Base-by-base conservation (phyloP, 2,888 invertebrate species). In the Ormyrus pomaceus region DNA sequence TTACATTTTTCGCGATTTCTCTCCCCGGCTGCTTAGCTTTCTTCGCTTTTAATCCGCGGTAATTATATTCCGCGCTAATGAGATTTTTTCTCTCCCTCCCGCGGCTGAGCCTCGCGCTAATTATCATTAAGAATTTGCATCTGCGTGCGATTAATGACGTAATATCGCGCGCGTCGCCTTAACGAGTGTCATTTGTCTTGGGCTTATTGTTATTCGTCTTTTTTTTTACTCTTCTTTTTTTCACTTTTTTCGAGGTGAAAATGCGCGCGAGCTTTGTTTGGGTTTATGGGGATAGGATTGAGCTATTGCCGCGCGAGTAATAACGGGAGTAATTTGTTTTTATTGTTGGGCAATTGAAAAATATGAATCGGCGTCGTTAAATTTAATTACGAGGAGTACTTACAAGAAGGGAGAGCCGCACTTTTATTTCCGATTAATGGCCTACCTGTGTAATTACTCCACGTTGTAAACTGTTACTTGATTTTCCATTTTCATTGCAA, bases 61-160 rank as follows among this genome's bases (percentile, higher is more conserved):
- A 79, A 79, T 79, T 79, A 79, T 74, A 75, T 79, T 75, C 48
- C 62, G 69, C 61, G 64, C 56, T 59, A 73, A 59, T 68, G 74
- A 75, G 75, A 65, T 74, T 79, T 70, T 48, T 66, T 74, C 58
- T 64, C 77, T 64, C 71, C 76, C 56, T 66, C 58, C 13, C 64
- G 19, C 19, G 19, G 19, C 19, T 19, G 19, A 19, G 19, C 8
- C 7, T 79, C n/a, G 8, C 65, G 55, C 48, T 59, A 74, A 79
- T 74, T 65, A 70, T 66, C 65, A 19, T 64, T 64, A 56, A 62
- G 48, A 48, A 73, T 73, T 73, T 53, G n/a, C 77, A 59, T 77
- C 56, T 45, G 65, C 78, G 58, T 53, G 62, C 50, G 56, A 65
- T 75, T 65, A 71, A 70, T 56, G 64, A 58, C 71, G 19, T 19